Percentiles rank a stretch among this genome's conserved stretches.
These are phyloP conservation scores for Rapana venosa DNA, from an alignment of 2,888 invertebrate species.

Conservation along the genomic window DNA sequence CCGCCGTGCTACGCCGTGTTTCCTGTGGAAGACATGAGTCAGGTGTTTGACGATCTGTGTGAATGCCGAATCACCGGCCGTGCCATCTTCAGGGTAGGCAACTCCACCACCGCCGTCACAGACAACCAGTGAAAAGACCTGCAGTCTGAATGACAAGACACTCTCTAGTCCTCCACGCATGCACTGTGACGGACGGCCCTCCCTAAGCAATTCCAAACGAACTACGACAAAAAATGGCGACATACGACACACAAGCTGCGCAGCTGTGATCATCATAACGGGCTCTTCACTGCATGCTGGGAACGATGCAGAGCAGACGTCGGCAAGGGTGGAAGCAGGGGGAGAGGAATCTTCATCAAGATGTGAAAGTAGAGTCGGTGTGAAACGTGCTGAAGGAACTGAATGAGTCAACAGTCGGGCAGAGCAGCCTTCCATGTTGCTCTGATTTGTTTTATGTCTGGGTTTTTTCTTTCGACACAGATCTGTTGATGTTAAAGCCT, in stretches of 20 bases:
- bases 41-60: constrained; percentile 92
- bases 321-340: neutral
- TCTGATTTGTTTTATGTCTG: neutral
- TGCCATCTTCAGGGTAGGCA: constrained; percentile 84
- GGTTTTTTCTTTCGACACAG: neutral
- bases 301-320: neutral
- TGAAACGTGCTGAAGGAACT: too few species aligned
- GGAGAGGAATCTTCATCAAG: neutral
- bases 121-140: constrained; percentile 47
- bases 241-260: neutral
- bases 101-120: constrained; percentile 48
- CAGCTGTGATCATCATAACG: neutral
- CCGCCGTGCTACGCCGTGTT: constrained; percentile 95
- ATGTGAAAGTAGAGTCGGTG: neutral
- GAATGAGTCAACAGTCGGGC: too few species aligned
- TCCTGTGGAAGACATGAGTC: constrained; percentile 92
- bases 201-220: constrained; percentile 33
- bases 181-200: neutral
- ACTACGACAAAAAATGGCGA: constrained; percentile 26
- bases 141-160: neutral
- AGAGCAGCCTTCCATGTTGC: neutral
- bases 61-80: constrained; percentile 94
- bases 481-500: neutral
- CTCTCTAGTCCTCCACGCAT: constrained; percentile 27
- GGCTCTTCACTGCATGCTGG: neutral